A percentile compares a stretch with the other conserved stretches of the same genome.
Conservation (phyloP, 1,140 invertebrate genomes). For the Coenobita brevimanus region DNA sequence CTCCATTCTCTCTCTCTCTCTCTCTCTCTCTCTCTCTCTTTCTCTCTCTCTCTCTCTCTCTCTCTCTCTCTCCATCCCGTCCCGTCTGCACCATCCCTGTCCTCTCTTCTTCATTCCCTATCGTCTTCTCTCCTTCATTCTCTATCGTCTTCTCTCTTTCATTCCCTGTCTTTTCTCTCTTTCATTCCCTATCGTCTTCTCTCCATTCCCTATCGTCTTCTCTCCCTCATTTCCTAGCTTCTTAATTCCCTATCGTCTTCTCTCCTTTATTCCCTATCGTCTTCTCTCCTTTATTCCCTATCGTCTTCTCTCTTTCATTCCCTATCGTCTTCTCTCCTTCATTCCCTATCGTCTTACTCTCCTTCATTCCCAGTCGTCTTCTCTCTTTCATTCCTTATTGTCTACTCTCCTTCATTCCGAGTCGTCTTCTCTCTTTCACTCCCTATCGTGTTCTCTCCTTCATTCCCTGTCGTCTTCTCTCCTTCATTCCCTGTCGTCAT, state of each 20-base stretch:
- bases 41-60: constrained; percentile 29
- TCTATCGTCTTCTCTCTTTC: background rate
- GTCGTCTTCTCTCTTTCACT: background rate
- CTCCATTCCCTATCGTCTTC: background rate
- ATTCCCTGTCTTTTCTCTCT: constrained; percentile 3
- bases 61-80: background rate
- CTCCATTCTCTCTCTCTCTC: background rate
- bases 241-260: background rate
- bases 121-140: background rate
- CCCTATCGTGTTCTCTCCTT: background rate
- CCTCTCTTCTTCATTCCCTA: background rate
- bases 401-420: background rate
- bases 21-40: constrained; percentile 14
- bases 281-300: too few species aligned
- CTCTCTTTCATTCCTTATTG: background rate
- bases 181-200: background rate
- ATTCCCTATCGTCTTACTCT: background rate
- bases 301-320: too few species aligned
- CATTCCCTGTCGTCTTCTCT: background rate
- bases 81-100: background rate
- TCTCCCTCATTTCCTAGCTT: background rate
- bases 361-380: background rate
- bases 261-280: too few species aligned
- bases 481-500: background rate
- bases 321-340: background rate